Conservation (phyloP, 30 jellyfish, hydroid and myxozoan genomes). For the Sanderia malayensis region DNA sequence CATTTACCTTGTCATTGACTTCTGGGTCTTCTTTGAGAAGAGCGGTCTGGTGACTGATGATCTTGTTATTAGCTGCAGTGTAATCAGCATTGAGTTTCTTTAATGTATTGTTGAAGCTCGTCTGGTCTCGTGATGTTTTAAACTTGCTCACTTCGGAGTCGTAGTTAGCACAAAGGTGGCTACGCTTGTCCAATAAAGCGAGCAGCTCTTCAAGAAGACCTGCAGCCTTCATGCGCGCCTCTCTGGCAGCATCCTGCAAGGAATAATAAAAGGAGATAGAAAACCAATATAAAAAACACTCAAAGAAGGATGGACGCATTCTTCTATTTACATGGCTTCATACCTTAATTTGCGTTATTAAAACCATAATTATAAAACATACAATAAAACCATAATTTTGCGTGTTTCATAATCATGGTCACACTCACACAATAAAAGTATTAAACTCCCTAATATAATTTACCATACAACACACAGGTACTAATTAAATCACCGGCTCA, state of each 20-base stretch:
- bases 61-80: conserved; percentile 37
- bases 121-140: conserved; percentile 66
- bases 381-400: too few species aligned
- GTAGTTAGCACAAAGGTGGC: conserved; percentile 31
- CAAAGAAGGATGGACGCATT: too few species aligned
- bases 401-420: too few species aligned
- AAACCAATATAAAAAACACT: too few species aligned
- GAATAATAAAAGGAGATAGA: too few species aligned
- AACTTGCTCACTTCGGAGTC: conserved; percentile 73
- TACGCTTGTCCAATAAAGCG: conserved; percentile 55
- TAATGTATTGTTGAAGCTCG: conserved; percentile 54
- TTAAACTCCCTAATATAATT: too few species aligned
- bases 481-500: too few species aligned
- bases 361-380: too few species aligned
- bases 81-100: conserved; percentile 69
- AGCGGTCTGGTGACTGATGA: conserved; percentile 39
- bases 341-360: too few species aligned
- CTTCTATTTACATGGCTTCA: too few species aligned
- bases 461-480: too few species aligned
- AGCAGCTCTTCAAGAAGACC: conserved; percentile 76
- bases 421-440: too few species aligned
- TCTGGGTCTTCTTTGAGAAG: conserved; percentile 82
- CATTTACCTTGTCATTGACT: conserved; percentile 63
- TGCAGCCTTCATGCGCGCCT: conserved; percentile 83
- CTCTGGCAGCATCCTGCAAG: conserved; percentile 81